Conservation (phyloP, 1,140 invertebrate species). For the Brachystomella parvula region DNA sequence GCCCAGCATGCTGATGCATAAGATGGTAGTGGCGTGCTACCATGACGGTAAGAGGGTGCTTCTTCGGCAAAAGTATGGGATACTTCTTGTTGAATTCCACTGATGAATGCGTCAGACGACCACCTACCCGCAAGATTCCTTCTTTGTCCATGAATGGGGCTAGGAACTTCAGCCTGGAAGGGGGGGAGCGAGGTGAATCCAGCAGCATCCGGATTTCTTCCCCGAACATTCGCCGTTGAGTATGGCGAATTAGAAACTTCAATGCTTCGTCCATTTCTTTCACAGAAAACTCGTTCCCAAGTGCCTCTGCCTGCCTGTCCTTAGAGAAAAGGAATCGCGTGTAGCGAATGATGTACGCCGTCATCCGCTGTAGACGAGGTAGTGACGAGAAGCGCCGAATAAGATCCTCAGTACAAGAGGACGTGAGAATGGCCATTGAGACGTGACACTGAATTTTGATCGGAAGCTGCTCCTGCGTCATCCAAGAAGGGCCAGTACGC, state of each 20-base stretch:
- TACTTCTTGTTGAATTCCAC: slow-evolving; percentile 36
- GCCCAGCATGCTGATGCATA: slow-evolving; percentile 4
- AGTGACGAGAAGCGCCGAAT: background rate
- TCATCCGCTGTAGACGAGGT: background rate
- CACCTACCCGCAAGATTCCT: slow-evolving; percentile 43
- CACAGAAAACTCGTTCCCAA: background rate
- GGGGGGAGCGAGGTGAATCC: slow-evolving; percentile 10
- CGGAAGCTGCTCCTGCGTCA: background rate
- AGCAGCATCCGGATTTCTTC: slow-evolving; percentile 15
- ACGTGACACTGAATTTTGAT: background rate
- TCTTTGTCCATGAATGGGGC: slow-evolving; percentile 43
- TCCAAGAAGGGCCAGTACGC: background rate
- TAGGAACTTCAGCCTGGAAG: slow-evolving; percentile 25
- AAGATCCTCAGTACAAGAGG: background rate
- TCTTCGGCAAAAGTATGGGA: slow-evolving; percentile 39
- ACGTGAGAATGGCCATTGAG: background rate
- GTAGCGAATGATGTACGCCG: background rate
- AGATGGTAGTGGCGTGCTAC: background rate
- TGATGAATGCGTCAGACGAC: slow-evolving; percentile 40
- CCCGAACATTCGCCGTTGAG: background rate
- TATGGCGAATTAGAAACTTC: background rate
- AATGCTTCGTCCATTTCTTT: background rate
- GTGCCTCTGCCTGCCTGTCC: background rate
- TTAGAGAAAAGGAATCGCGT: background rate
- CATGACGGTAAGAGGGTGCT: background rate